These are phyloP conservation scores for Oscheius sp. DNA, from an alignment of 2,888 invertebrate species.

Conservation along the genomic window DNA sequence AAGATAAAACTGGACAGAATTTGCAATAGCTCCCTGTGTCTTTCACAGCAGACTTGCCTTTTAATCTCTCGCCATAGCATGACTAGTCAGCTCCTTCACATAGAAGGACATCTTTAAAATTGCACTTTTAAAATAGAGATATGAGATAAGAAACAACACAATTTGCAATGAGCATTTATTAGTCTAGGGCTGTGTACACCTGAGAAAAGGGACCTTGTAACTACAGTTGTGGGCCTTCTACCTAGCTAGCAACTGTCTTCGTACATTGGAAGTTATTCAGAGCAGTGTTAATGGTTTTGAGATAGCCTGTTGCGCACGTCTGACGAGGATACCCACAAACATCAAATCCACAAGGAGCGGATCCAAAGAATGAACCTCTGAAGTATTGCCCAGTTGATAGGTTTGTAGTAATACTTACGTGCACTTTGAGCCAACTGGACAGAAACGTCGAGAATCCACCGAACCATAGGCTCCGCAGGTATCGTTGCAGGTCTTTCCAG, in stretches of 20 bases:
- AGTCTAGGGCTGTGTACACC: too few relatives aligned
- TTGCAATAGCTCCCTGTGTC: too few relatives aligned
- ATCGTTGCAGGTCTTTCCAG: conserved; percentile 16
- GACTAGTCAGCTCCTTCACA: too few relatives aligned
- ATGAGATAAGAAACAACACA: too few relatives aligned
- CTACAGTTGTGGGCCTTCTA: not conserved
- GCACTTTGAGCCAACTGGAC: conserved; percentile 21
- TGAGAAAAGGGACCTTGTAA: too few relatives aligned
- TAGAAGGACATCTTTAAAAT: too few relatives aligned
- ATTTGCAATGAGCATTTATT: too few relatives aligned
- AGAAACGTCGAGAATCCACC: not conserved
- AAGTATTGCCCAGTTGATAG: not conserved
- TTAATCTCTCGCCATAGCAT: too few relatives aligned
- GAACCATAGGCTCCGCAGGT: conserved; percentile 21
- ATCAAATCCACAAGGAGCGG: not conserved
- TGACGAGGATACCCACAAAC: not conserved
- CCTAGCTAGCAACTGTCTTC: not conserved
- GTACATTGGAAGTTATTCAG: not conserved
- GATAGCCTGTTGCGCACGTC: conserved; percentile 8
- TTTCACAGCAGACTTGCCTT: too few relatives aligned
- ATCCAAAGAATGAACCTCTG: not conserved
- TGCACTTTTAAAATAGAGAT: too few relatives aligned
- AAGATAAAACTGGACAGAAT: too few relatives aligned
- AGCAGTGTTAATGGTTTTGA: not conserved
- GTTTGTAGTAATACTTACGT: not conserved